Conservation (phyloP, 2,797 vertebrate species). For the Scleropages formosus region DNA sequence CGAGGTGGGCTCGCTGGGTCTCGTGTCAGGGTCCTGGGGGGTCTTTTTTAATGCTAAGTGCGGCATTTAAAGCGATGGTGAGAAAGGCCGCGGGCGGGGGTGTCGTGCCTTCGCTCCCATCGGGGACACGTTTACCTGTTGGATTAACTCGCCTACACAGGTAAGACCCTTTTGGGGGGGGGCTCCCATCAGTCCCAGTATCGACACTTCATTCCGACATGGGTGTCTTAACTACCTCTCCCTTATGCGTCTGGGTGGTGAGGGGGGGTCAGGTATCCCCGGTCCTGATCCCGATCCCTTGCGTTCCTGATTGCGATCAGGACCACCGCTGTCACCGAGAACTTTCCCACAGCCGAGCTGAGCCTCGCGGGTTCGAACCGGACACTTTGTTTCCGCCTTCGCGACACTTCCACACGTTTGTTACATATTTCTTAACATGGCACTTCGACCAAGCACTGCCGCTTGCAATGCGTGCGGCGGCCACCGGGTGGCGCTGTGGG, state of each 20-base stretch:
- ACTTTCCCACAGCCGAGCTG: not conserved
- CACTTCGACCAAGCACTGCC: constrained; percentile 27
- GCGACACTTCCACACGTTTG: not conserved
- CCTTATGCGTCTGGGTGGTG: too few relatives aligned
- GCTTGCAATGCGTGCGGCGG: not conserved
- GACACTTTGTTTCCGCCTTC: not conserved
- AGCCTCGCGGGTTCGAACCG: too few relatives aligned
- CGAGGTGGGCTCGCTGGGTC: constrained; percentile 27
- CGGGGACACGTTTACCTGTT: constrained; percentile 1
- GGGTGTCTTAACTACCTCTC: too few relatives aligned
- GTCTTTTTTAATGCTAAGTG: not conserved
- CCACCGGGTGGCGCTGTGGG: constrained; percentile 44
- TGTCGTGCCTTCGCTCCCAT: not conserved
- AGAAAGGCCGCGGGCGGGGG: not conserved
- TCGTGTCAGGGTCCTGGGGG: constrained; percentile 1
- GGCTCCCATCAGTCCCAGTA: too few relatives aligned
- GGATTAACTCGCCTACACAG: constrained; percentile 6
- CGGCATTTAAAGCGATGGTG: too few relatives aligned
- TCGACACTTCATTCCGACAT: too few relatives aligned
- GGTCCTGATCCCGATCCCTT: not conserved
- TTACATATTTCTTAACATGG: not conserved
- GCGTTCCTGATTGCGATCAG: too few relatives aligned
- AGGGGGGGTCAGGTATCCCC: too few relatives aligned
- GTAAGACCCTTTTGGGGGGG: not conserved
- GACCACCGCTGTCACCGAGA: not conserved